phyloP scores from a whole-genome alignment of 2,113 vertebrate species.

The Rhea americana region DNA sequence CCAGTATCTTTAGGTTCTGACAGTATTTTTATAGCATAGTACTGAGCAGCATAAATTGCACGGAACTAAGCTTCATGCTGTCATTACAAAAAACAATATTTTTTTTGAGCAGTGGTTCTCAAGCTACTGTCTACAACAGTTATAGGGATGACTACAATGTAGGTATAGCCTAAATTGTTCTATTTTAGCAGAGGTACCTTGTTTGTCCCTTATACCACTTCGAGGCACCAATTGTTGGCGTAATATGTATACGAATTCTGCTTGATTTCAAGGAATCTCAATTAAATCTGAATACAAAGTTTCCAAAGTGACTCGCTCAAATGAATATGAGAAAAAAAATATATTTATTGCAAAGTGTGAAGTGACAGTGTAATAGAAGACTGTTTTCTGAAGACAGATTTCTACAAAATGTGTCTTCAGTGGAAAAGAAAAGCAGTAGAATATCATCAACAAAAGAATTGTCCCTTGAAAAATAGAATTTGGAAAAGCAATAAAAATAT shows the following conservation, averaged over 20 bases:
- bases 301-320: background rate
- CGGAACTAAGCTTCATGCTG: background rate
- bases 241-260: background rate
- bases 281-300: background rate
- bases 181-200: background rate
- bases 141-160: background rate
- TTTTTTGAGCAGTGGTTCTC: fast-evolving
- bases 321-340: background rate
- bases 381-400: background rate
- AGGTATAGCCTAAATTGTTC: background rate
- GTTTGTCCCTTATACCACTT: background rate
- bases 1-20: background rate
- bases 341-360: background rate
- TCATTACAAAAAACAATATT: background rate
- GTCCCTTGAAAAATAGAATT: background rate
- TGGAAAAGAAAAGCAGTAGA: background rate
- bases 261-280: background rate
- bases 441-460: background rate
- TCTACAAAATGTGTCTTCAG: background rate
- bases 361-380: background rate
- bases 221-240: background rate
- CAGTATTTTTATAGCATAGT: background rate
- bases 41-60: background rate
- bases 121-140: background rate
- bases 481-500: background rate